These are phyloP conservation scores for Seladonia tumulorum DNA, from an alignment of 2,888 invertebrate genomes.

Conservation along the genomic window DNA sequence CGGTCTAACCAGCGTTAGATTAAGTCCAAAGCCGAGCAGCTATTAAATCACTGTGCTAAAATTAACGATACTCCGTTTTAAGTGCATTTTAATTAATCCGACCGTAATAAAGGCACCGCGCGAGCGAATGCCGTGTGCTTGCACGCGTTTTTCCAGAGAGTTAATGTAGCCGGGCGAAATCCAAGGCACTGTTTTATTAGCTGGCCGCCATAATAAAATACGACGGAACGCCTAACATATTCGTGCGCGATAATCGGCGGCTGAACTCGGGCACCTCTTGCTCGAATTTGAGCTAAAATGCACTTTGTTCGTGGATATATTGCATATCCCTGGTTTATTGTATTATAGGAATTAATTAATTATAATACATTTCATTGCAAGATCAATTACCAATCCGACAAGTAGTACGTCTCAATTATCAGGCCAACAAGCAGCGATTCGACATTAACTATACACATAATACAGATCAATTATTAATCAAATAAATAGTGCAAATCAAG, in stretches of 20 bases:
- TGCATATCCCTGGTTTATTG: background rate
- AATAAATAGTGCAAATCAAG: background rate
- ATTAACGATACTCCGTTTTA: slow-evolving; percentile 66
- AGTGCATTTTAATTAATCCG: slow-evolving; percentile 72
- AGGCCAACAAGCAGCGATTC: too few relatives aligned
- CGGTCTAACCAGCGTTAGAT: slow-evolving; percentile 42
- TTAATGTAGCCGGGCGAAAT: slow-evolving; percentile 40
- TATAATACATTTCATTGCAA: background rate
- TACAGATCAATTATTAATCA: background rate
- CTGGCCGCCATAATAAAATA: slow-evolving; percentile 55
- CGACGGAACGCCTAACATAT: slow-evolving; percentile 44
- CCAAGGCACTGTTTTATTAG: slow-evolving; percentile 64
- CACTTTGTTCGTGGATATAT: background rate
- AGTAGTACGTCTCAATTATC: background rate
- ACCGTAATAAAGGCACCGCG: slow-evolving; percentile 48
- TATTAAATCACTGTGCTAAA: slow-evolving; percentile 64
- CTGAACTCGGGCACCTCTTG: background rate
- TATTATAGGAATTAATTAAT: background rate
- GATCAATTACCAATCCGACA: background rate
- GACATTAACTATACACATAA: background rate
- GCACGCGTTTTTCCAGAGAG: background rate
- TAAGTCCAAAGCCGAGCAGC: slow-evolving; percentile 55
- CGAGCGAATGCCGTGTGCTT: background rate
- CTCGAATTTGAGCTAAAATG: background rate
- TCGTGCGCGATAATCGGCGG: slow-evolving; percentile 43